Conservation (phyloP, 2,113 vertebrate species). For the Thermophis baileyi region DNA sequence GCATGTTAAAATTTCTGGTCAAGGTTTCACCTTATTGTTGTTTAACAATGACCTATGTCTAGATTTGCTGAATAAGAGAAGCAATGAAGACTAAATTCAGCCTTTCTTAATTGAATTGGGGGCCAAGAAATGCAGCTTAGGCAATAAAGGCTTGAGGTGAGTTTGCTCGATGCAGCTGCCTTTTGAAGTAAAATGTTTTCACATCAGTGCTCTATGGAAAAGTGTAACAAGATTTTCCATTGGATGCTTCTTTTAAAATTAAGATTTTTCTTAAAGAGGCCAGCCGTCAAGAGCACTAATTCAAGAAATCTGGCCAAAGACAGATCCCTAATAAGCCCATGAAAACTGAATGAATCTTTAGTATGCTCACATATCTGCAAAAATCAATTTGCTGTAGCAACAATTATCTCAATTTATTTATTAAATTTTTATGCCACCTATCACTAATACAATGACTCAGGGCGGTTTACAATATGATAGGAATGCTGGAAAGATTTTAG, state of each 20-base stretch:
- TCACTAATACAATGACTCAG: not conserved
- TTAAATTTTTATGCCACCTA: not conserved
- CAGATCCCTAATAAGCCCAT: not conserved
- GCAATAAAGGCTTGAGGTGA: not conserved
- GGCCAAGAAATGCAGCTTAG: not conserved
- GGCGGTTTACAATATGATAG: not conserved
- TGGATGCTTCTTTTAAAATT: not conserved
- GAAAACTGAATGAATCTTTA: not conserved
- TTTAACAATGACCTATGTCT: not conserved
- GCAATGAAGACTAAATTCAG: not conserved
- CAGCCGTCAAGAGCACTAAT: not conserved
- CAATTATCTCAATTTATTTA: not conserved
- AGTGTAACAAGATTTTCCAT: not conserved
- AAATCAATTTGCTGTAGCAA: not conserved
- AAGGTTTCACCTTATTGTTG: not conserved
- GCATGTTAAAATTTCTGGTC: not conserved
- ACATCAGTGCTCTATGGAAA: not conserved
- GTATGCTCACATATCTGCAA: not conserved
- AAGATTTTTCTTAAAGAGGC: not conserved
- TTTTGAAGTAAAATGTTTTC: not conserved
- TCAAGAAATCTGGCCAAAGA: not conserved
- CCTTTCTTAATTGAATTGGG: not conserved
- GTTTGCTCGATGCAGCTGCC: not conserved
- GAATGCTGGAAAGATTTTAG: not conserved
- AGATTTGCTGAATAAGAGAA: not conserved